phyloP scores from a whole-genome alignment of 2,888 invertebrate species.

The Schrankia costaestrigalis region DNA sequence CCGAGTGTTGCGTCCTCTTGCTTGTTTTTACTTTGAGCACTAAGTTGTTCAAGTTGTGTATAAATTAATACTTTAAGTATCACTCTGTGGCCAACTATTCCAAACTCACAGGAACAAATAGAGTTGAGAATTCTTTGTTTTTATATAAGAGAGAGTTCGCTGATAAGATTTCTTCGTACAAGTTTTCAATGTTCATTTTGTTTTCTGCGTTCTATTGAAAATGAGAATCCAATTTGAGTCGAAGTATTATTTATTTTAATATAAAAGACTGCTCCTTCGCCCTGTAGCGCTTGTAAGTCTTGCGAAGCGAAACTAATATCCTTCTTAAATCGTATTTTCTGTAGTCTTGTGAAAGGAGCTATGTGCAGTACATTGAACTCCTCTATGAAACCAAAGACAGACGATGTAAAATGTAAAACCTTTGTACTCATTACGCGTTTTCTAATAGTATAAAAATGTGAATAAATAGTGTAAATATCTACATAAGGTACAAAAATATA shows the following conservation, averaged over 20 bases:
- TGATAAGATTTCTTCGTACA: constrained; percentile 30
- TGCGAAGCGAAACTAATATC: constrained; percentile 21
- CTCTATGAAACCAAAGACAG: too few relatives aligned
- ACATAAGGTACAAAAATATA: constrained; percentile 25
- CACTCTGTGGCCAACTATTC: constrained; percentile 31
- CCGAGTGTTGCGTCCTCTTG: constrained; percentile 37
- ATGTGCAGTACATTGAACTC: too few relatives aligned
- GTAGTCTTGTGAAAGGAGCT: too few relatives aligned
- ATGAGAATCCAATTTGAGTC: constrained; percentile 17
- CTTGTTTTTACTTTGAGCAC: constrained; percentile 39
- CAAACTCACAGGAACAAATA: constrained; percentile 32
- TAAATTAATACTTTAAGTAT: constrained; percentile 36
- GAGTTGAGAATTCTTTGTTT: constrained; percentile 25
- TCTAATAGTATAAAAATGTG: too few relatives aligned
- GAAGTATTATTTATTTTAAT: constrained; percentile 25
- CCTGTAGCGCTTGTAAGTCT: constrained; percentile 15
- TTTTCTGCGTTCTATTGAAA: constrained; percentile 24
- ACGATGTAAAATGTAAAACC: too few relatives aligned
- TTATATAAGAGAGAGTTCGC: constrained; percentile 24
- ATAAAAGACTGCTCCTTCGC: constrained; percentile 12
- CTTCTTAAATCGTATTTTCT: constrained; percentile 5
- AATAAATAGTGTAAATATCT: background rate
- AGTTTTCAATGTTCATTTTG: constrained; percentile 27
- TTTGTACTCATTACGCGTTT: too few relatives aligned
- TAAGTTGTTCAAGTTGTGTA: constrained; percentile 34